Evolutionary conservation across 2,888 invertebrate species (phyloP), one percentile per base, ranked within the genome.

Genomic region (Ceramica pisi): DNA sequence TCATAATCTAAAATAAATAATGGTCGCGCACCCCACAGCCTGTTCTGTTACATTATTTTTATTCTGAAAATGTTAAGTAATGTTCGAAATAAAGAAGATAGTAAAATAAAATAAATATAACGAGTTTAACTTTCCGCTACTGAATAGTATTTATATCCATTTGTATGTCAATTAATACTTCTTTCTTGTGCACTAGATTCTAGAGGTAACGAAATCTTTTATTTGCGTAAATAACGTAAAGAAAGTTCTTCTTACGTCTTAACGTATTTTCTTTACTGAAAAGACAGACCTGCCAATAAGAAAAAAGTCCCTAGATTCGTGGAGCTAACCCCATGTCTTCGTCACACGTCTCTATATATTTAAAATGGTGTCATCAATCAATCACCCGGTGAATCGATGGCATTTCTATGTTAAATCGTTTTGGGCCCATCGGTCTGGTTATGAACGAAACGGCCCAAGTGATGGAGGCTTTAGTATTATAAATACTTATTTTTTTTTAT

Each of bases 361-460:
- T 69, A 67, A 71, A 72, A 72, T 71, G 61, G 55, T 48, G n/a
- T 14, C 31, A 19, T 57, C 59, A 77, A 84, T 83, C 84, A 82
- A 83, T 83, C 82, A 84, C 62, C 57, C 51, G 57, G 16, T 16
- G 57, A 71, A 57, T 67, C 73, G 73, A 84, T 73, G 67, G 51
- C 73, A 72, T 77, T 78, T 81, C 69, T 67, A 78, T 73, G 71
- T 75, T 69, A 72, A 70, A 81, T 81, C 83, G 83, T 67, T 82
- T 82, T 69, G 81, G 82, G 78, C 31, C 77, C 65, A 62, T 35
- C 44, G 35, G 31, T 41, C 48, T 55, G 66, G 44, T 67, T 70
- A 70, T 64, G 53, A 75, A 66, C 57, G 67, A 72, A 79, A 51
- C 46, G 64, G 61, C 44, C 26, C 55, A 46, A 74, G 56, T 67